A percentile compares a stretch with the other conserved stretches of the same genome.
These are phyloP conservation scores for Ophion costatus DNA, from an alignment of 2,888 invertebrate genomes.

Conservation along the genomic window DNA sequence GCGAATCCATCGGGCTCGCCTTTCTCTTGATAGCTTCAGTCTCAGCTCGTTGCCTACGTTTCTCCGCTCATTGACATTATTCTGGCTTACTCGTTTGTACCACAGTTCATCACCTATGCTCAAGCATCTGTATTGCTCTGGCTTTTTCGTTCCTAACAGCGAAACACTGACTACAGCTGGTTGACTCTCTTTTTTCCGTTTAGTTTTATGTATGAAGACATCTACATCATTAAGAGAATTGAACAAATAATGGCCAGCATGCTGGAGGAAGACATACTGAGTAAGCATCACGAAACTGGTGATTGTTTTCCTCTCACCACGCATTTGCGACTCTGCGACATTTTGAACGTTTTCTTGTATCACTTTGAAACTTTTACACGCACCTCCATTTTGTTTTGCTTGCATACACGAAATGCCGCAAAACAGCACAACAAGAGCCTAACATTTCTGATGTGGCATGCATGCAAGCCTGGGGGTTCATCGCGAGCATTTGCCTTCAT, in stretches of 20 bases:
- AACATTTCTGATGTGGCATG: slow-evolving; percentile 28
- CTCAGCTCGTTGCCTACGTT: slow-evolving; percentile 41
- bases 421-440: slow-evolving; percentile 7
- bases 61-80: slow-evolving; percentile 46
- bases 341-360: background rate
- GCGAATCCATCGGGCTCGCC: slow-evolving; percentile 69
- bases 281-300: too few relatives aligned
- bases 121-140: background rate
- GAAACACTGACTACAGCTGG: too few relatives aligned
- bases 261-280: too few relatives aligned
- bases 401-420: slow-evolving; percentile 9
- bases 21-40: slow-evolving; percentile 37
- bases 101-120: slow-evolving; percentile 11
- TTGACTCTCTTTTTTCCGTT: too few relatives aligned
- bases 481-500: slow-evolving; percentile 44
- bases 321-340: background rate
- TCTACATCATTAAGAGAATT: too few relatives aligned
- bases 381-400: background rate
- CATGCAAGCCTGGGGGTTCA: slow-evolving; percentile 33
- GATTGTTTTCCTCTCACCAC: too few relatives aligned
- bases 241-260: too few relatives aligned
- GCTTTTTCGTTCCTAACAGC: background rate
- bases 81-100: slow-evolving; percentile 18
- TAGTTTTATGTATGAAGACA: too few relatives aligned
- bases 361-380: background rate